A percentile compares a stretch with the other conserved stretches of the same genome.
phyloP scores from a whole-genome alignment of 2,797 vertebrate genomes.

The Notolepis coatsorum region DNA sequence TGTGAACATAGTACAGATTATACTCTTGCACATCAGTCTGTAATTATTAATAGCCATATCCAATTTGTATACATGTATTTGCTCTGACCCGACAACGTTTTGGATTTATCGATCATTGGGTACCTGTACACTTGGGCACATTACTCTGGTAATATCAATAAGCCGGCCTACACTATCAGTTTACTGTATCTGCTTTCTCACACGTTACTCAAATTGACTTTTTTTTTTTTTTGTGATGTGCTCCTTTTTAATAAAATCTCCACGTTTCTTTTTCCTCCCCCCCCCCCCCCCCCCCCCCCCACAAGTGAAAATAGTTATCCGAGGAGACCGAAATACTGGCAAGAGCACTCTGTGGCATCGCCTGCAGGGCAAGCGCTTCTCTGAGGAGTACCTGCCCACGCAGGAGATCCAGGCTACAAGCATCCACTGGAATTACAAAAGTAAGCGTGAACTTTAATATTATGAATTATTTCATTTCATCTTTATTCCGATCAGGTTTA shows the following conservation, averaged over 20 bases:
- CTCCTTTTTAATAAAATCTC: too few species aligned
- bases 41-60: too few species aligned
- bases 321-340: conserved; percentile 96
- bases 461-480: not conserved
- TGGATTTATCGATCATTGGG: too few species aligned
- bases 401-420: conserved; percentile 99
- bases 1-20: too few species aligned
- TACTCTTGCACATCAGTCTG: too few species aligned
- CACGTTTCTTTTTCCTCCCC: conserved; percentile 9
- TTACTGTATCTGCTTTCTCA: too few species aligned
- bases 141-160: too few species aligned
- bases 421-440: conserved; percentile 99
- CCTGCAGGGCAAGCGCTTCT: conserved; percentile 93
- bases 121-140: too few species aligned
- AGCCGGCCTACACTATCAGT: too few species aligned
- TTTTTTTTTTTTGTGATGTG: not conserved
- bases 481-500: not conserved
- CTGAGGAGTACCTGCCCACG: conserved; percentile 97
- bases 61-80: too few species aligned
- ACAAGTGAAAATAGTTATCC: conserved; percentile 97
- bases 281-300: too few species aligned
- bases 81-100: too few species aligned
- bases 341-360: conserved; percentile 97
- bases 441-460: conserved; percentile 68
- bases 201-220: not conserved